Base-by-base conservation (phyloP, 2,888 invertebrate genomes). In the Sesia bembeciformis region DNA sequence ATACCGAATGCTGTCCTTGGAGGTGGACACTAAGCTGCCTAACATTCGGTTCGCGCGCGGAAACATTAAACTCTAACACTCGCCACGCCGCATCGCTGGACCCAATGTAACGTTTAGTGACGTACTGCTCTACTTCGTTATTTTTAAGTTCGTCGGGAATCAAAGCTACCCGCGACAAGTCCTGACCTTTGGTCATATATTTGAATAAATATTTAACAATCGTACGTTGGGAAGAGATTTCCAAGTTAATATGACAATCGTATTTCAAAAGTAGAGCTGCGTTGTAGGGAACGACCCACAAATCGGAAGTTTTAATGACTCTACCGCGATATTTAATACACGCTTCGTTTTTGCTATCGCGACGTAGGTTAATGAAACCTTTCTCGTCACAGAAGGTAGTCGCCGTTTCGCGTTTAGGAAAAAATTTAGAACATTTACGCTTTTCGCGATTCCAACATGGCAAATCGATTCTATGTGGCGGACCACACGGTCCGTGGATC, bases 401-500 rank as follows among this genome's bases (percentile, higher is more conserved):
- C n/a, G 40, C 23, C 5, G 53, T 53, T 8, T 23, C 53, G 6
- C 49, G 40, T 40, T 54, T 54, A 40, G 52, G 54, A 8, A 52
- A 54, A 49, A 39, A 23, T 52, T 52, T 52, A 3, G 52, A 40
- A 49, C 49, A 49, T 23, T 49, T 52, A n/a, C n/a, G n/a, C 41
- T 55, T 52, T 4, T 6, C 38, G 3, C 52, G 49, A 8, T 38
- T 8, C 5, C 54, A 53, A 38, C 52, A 55, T 0, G 53, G 52
- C 23, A 54, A 52, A 40, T 57, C 23, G 5, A 50, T 49, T 51
- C 56, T 42, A 40, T 56, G 49, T n/a, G 50, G 50, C 4, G 54
- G 51, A 49, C 55, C 59, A 40, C 57, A 57, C 5, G 57, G 57
- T 4, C 59, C 59, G 54, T 59, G 59, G 49, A 56, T 56, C 59